These are phyloP conservation scores for Apeltes quadracus DNA, from an alignment of 2,113 vertebrate species.

Conservation along the genomic window DNA sequence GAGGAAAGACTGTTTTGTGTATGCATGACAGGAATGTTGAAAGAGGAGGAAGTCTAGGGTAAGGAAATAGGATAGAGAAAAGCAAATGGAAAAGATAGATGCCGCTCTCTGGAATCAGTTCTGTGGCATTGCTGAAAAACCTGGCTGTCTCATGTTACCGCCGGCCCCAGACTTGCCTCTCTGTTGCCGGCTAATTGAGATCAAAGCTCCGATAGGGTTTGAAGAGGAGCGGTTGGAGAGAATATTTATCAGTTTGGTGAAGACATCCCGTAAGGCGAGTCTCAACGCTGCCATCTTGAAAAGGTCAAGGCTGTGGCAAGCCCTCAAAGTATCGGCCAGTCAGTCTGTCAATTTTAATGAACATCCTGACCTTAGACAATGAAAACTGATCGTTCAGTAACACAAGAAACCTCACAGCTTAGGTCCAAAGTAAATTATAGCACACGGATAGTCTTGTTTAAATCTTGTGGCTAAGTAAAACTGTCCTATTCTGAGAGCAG, in stretches of 20 bases:
- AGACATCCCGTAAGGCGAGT: slow-evolving; percentile 63
- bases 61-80: background rate
- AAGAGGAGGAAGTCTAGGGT: background rate
- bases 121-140: background rate
- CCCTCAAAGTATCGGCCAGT: slow-evolving; percentile 63
- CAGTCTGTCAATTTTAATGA: slow-evolving; percentile 80
- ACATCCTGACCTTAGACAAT: slow-evolving; percentile 81
- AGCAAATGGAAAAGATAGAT: background rate
- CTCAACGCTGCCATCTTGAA: slow-evolving; percentile 68
- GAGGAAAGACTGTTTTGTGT: background rate
- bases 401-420: background rate
- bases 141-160: slow-evolving; percentile 11
- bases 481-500: background rate
- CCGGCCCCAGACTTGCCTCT: slow-evolving; percentile 8
- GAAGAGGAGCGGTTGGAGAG: slow-evolving; percentile 40
- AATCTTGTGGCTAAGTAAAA: no score
- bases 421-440: background rate
- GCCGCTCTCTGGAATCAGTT: slow-evolving; percentile 19
- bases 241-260: slow-evolving; percentile 61
- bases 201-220: slow-evolving; percentile 64
- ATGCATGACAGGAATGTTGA: background rate
- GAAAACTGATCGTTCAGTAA: slow-evolving; percentile 67
- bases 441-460: no score
- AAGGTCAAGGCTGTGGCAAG: slow-evolving; percentile 74
- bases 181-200: slow-evolving; percentile 62